These are phyloP conservation scores for Hemibagrus guttatus DNA, from an alignment of 2,797 vertebrate genomes.

Conservation along the genomic window DNA sequence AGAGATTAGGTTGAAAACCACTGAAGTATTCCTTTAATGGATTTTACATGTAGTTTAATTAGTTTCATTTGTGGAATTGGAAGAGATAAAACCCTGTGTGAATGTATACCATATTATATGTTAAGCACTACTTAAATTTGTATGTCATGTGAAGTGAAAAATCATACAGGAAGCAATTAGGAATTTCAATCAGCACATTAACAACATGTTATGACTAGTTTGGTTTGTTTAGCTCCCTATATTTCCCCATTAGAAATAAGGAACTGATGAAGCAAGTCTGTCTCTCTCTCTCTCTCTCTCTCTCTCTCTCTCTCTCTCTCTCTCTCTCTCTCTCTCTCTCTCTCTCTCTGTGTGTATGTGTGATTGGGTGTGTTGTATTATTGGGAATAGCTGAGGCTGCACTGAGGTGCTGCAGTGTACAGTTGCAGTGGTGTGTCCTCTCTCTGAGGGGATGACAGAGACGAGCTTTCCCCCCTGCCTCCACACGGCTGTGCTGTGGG, in stretches of 20 bases:
- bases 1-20: not conserved
- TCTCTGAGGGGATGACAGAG: constrained; percentile 35
- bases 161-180: not conserved
- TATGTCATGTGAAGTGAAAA: not conserved
- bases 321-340: not conserved
- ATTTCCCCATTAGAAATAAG: constrained; percentile 12
- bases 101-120: not conserved
- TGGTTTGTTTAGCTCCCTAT: not conserved
- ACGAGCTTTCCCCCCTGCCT: constrained; percentile 53
- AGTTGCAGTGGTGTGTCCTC: constrained; percentile 32
- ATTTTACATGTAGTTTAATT: not conserved
- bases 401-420: constrained; percentile 20
- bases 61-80: not conserved
- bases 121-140: not conserved
- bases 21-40: not conserved
- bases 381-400: constrained; percentile 24
- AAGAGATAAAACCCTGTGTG: not conserved
- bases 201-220: not conserved
- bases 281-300: too few relatives aligned
- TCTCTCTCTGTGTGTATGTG: constrained; percentile 18
- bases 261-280: not conserved
- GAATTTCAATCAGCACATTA: not conserved
- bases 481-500: constrained; percentile 61
- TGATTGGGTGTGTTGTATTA: constrained; percentile 11
- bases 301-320: constrained; percentile 9